Evolutionary conservation across 2,113 vertebrate species (phyloP).

Genomic region (Callorhinus ursinus): DNA sequence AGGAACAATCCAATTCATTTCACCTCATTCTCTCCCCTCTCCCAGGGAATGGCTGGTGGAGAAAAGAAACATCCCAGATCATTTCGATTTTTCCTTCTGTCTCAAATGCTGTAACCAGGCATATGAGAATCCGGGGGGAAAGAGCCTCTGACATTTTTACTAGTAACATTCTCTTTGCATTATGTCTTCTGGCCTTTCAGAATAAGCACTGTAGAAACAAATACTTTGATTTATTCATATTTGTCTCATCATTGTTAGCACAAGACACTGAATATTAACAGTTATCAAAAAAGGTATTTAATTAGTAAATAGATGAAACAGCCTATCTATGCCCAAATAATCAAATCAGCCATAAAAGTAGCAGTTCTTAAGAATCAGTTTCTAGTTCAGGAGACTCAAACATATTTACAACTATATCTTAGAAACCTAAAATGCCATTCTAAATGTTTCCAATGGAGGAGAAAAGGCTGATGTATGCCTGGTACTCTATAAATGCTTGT

Average conservation of each 20-base stretch:
- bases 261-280: neutral
- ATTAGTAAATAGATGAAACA: neutral
- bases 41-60: neutral
- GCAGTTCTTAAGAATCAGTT: neutral
- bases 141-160: neutral
- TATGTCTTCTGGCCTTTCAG: neutral
- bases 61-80: neutral
- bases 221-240: neutral
- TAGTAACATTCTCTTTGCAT: neutral
- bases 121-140: neutral
- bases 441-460: neutral
- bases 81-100: neutral
- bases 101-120: neutral
- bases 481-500: neutral
- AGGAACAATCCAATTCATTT: conserved; percentile 14
- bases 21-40: conserved; percentile 5
- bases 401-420: neutral
- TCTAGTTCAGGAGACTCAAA: neutral
- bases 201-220: conserved; percentile 14
- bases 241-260: neutral
- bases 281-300: neutral
- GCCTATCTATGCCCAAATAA: neutral
- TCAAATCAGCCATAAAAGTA: neutral
- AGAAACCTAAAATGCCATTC: neutral
- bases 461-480: neutral